phyloP scores from a whole-genome alignment of 2,797 vertebrate species.

The Cynodonichthys magdalenae region DNA sequence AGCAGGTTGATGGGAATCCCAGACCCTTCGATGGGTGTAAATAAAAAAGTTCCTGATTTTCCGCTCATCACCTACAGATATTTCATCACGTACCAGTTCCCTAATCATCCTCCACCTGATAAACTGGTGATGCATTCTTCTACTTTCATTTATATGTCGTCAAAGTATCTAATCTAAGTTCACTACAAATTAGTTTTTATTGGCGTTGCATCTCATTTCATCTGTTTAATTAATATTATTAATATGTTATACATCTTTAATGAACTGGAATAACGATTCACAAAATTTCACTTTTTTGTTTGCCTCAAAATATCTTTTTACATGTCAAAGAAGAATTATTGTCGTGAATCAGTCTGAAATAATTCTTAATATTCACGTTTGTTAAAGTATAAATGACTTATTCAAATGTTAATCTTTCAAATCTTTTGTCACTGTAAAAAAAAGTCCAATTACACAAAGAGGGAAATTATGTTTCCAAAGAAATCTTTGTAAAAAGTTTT shows the following conservation, averaged over 20 bases:
- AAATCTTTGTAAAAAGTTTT: too few species aligned
- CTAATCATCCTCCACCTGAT: slow-evolving; percentile 20
- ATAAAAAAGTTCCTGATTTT: slow-evolving; percentile 59
- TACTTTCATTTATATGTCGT: neutral
- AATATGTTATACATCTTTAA: too few species aligned
- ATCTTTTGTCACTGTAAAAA: too few species aligned
- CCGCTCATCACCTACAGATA: slow-evolving; percentile 80
- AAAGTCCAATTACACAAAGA: too few species aligned
- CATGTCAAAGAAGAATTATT: too few species aligned
- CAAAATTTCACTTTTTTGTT: neutral
- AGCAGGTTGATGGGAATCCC: slow-evolving; percentile 81
- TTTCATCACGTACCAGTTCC: slow-evolving; percentile 83
- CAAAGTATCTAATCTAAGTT: neutral
- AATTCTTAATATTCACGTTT: too few species aligned
- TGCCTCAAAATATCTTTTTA: neutral
- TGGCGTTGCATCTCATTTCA: neutral
- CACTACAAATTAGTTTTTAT: neutral
- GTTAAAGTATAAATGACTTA: too few species aligned
- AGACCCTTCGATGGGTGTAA: slow-evolving; percentile 45
- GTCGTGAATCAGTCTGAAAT: too few species aligned
- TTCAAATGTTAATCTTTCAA: too few species aligned
- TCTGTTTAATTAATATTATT: neutral
- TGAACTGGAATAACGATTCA: neutral
- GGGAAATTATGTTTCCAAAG: too few species aligned
- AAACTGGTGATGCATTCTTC: slow-evolving; percentile 33